Evolutionary conservation across 2,113 vertebrate genomes (phyloP).

Genomic region (Chiloscyllium plagiosum): DNA sequence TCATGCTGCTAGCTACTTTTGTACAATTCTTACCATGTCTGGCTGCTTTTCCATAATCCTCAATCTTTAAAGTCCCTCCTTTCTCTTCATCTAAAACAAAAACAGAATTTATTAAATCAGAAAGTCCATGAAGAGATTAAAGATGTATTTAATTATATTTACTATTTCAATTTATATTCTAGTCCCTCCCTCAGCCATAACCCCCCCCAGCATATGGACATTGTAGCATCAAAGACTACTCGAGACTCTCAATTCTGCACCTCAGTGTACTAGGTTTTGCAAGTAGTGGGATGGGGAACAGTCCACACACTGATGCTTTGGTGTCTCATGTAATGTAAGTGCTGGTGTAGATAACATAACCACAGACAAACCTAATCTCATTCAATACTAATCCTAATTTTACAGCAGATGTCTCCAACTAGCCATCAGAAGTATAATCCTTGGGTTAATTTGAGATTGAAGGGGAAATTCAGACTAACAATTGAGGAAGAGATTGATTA

Average conservation of each 20-base stretch:
- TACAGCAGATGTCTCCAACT: not conserved
- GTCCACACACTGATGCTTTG: not conserved
- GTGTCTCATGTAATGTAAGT: not conserved
- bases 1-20: not conserved
- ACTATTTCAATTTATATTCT: not conserved
- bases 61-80: slow-evolving; percentile 65
- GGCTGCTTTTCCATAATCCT: slow-evolving; percentile 69
- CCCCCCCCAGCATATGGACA: not conserved
- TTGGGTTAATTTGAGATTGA: not conserved
- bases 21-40: slow-evolving; percentile 62
- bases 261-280: not conserved
- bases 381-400: not conserved
- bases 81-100: slow-evolving; percentile 59
- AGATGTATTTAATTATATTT: not conserved
- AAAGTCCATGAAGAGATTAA: not conserved
- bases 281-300: not conserved
- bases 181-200: not conserved
- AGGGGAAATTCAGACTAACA: not conserved
- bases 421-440: not conserved
- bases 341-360: not conserved
- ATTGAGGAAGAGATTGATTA: not conserved
- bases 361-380: not conserved
- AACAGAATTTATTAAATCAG: slow-evolving; percentile 15
- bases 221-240: not conserved
- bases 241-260: not conserved